Evolutionary conservation across 2,888 invertebrate species (phyloP), one percentile per base, ranked within the genome.

Genomic region (Aphrophora alni): DNA sequence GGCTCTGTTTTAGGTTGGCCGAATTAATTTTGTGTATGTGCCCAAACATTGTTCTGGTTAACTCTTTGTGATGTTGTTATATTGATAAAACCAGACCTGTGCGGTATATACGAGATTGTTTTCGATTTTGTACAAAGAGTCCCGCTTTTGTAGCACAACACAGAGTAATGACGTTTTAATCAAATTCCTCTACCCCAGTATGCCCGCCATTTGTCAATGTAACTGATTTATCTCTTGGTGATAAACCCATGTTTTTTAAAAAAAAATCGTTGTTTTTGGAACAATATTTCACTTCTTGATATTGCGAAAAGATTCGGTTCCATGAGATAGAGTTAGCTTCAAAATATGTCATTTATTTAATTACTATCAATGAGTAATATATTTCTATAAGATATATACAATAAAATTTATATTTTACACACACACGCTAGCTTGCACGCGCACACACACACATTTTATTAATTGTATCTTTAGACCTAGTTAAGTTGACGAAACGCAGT

Each of bases 21-120:
- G 59, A 21, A 59, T 59, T 59, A 59, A 59, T 59, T 59, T 59
- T 14, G 59, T 59, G 59, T 59, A 12, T 59, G 59, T 7, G 5
- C 59, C 21, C 59, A 21, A n/a, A 21, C 59, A 10, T 21, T 14
- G 59, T 21, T 4, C 59, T 1, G 59, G n/a, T 59, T 59, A 21
- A 59, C 59, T 33, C 33, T 59, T 59, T 59, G 59, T 59, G 59
- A 59, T 21, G 44, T 14, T n/a, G 59, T 21, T 4, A 59, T 59
- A 59, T 21, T 59, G 59, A 59, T 59, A 59, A 59, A 59, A 59
- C 59, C 59, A 59, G 21, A n/a, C 59, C 59, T 59, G 59, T 59
- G 59, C 59, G 59, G 59, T 59, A 21, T n/a, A n/a, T 1, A 21
- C 59, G 59, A 59, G 59, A 59, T 59, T 59, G 59, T 59, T 59